Conservation (phyloP, 2,888 invertebrate species). For the Fragum whitleyi region DNA sequence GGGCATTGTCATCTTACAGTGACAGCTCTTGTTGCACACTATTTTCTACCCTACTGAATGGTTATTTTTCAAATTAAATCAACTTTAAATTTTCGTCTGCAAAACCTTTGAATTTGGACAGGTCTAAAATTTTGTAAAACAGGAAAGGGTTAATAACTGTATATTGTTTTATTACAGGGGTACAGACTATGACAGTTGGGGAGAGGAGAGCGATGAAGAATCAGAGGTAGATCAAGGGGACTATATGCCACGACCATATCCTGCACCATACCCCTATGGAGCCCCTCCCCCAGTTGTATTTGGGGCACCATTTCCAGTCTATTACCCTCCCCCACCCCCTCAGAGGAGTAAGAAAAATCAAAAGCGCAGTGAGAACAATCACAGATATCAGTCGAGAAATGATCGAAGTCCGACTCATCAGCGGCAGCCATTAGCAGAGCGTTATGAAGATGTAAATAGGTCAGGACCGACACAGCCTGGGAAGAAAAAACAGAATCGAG, state of each 20-base stretch:
- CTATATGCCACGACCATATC: slow-evolving; percentile 72
- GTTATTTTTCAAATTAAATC: too few relatives aligned
- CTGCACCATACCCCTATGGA: slow-evolving; percentile 39
- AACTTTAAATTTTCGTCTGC: too few relatives aligned
- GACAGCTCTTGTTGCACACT: too few relatives aligned
- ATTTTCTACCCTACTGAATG: too few relatives aligned
- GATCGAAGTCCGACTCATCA: slow-evolving; percentile 16
- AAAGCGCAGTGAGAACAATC: slow-evolving; percentile 19
- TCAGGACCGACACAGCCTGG: slow-evolving; percentile 46
- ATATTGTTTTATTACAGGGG: too few relatives aligned
- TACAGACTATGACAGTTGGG: slow-evolving; percentile 80
- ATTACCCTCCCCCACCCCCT: slow-evolving; percentile 78
- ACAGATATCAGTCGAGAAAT: background rate
- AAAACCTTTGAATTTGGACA: too few relatives aligned
- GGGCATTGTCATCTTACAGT: too few relatives aligned
- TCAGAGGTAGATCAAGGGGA: slow-evolving; percentile 67
- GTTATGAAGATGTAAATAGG: slow-evolving; percentile 60
- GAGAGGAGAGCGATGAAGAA: slow-evolving; percentile 76
- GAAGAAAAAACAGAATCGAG: slow-evolving; percentile 52
- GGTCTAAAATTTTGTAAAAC: too few relatives aligned
- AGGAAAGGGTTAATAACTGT: too few relatives aligned
- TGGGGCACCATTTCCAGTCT: slow-evolving; percentile 77
- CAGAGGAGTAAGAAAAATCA: slow-evolving; percentile 9
- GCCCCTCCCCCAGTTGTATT: slow-evolving; percentile 70
- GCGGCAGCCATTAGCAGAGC: slow-evolving; percentile 38